Percentiles rank a stretch among this genome's conserved stretches.
Conservation (phyloP, 2,797 vertebrate species). For the Chloroceryle amazona region DNA sequence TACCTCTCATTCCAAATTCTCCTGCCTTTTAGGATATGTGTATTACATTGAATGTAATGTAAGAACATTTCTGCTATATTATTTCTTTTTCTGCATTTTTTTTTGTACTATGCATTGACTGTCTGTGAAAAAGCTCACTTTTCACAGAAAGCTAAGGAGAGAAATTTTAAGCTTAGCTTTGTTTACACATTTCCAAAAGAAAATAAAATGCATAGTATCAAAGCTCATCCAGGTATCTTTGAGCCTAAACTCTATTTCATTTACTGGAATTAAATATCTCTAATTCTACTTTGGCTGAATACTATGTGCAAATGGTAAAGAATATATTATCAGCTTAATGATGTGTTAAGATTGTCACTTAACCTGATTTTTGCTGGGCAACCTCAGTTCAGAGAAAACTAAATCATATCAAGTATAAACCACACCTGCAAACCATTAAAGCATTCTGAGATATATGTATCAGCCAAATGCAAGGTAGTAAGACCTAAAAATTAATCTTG, state of each 20-base stretch:
- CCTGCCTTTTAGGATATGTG: neutral
- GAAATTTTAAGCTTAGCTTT: neutral
- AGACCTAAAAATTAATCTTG: neutral
- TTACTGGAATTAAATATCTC: neutral
- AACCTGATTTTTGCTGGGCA: neutral
- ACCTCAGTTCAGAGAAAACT: neutral
- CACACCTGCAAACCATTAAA: neutral
- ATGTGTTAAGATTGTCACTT: neutral
- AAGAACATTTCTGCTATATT: neutral
- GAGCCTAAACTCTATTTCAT: neutral
- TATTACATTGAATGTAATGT: neutral
- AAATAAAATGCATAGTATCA: neutral
- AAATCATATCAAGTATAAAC: neutral
- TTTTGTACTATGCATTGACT: neutral
- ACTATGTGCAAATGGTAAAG: neutral
- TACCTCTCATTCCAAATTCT: conserved; percentile 11
- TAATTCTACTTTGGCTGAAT: neutral
- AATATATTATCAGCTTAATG: neutral
- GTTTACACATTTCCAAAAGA: neutral
- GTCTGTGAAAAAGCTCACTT: neutral
- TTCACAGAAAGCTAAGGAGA: neutral
- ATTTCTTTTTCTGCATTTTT: neutral
- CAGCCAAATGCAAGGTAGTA: neutral
- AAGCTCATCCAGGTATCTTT: neutral
- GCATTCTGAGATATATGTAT: neutral